Evolutionary conservation across 2,888 invertebrate species (phyloP), one percentile per base, ranked within the genome.

Genomic region (Seladonia tumulorum): DNA sequence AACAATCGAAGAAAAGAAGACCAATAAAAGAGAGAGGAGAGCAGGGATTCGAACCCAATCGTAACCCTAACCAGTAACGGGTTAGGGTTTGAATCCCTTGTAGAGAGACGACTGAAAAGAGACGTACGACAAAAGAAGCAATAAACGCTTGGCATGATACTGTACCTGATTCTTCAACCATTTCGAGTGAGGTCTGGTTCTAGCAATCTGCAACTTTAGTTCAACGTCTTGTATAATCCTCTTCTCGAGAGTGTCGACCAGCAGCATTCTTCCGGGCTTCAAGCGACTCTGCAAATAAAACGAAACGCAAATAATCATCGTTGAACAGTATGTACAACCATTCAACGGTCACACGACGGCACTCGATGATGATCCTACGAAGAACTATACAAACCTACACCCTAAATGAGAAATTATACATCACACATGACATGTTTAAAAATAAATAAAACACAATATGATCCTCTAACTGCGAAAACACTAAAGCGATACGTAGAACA

Each of bases 191-290:
- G 99, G 99, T 79, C 99, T 96, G 88, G 98, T 97, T 91, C 96
- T 96, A 7, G 99, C 98, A 89, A 99, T 99, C 73, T 97, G 95
- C 91, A 97, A 94, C 95, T 99, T 99, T 79, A 99, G 96, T 93
- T 99, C 98, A 79, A 99, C 97, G 94, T 99, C 99, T 93, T 98
- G 97, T 90, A 99, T 99, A 89, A 99, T 97, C 88, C 96, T 96
- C 95, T 98, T 97, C 93, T 98, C 98, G 91, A 97, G 96, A 0
- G 99, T 99, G 95, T 99, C 99, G 76, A 99, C 99, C 91, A 99
- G 96, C 94, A 99, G 96, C 99, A 99, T 99, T 89, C 99, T 97
- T 5, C 99, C 99, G 1, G 99, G 99, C 95, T 99, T 99, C 93
- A 99, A 96, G 87, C 99, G 98, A 94, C 99, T 99, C 98, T 98